Base-by-base conservation (phyloP, 2,888 invertebrate species). In the Bruchidius siliquastri region DNA sequence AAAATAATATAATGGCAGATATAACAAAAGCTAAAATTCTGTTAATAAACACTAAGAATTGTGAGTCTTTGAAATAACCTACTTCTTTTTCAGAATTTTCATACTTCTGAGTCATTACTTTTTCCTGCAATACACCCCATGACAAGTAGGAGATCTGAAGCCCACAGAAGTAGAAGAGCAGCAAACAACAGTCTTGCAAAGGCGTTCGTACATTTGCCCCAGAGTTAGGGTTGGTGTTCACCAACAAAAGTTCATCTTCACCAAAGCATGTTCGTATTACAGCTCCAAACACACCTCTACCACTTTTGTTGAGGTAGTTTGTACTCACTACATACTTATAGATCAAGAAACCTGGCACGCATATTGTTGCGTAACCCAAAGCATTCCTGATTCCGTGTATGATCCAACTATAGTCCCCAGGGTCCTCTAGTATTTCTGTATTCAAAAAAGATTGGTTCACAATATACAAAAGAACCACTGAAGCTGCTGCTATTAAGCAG, bases 41-140 rank as follows among this genome's bases (percentile, higher is more conserved):
- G 89, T 99, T 99, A 72, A 96, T 91, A 87, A 99, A 97, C 77
- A 99, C 99, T 77, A 99, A 89, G 88, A 99, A 98, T 86, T 98
- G 98, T 0, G 98, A 97, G 87, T 99, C 98, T 81, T 91, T 92
- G 87, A 99, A 99, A 77, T 90, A 89, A 21, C 90, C 90, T 26
- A 88, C 87, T 75, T 90, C 89, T 20, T 93, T 93, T 78, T 89
- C 88, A 0, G 88, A 82, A 86, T 92, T 90, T 49, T 87, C 88
- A 85, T 96, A 96, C 81, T 85, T 80, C 78, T 92, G 92, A 0
- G 99, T 99, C 96, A 99, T 99, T 74, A 99, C 96, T 88, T 98
- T 96, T 87, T 99, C 99, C 87, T 99, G 99, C 76, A 99, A 88
- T 76, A 98, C 90, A 6, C 99, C 99, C 98, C 98, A 99, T 74